phyloP scores from a whole-genome alignment of 2,113 vertebrate species.

The Ondatra zibethicus region DNA sequence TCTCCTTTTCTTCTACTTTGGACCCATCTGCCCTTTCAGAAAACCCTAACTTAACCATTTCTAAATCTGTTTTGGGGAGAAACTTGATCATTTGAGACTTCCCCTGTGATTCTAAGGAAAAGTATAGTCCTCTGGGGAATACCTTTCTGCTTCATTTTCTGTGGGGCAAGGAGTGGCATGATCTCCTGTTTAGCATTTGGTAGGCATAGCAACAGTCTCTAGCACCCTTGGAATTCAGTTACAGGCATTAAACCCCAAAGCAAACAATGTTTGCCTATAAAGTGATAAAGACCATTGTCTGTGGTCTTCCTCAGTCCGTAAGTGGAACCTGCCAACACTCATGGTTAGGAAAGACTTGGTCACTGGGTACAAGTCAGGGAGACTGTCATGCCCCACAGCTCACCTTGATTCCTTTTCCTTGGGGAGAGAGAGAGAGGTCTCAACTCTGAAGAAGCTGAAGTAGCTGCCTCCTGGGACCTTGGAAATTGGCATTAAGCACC shows the following conservation, averaged over 20 bases:
- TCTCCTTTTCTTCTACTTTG: not conserved
- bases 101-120: not conserved
- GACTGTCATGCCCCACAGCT: not conserved
- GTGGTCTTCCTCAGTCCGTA: not conserved
- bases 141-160: conserved; percentile 22
- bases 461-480: not conserved
- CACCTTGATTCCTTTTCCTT: not conserved
- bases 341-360: conserved; percentile 21
- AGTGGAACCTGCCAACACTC: not conserved
- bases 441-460: conserved; percentile 42
- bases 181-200: not conserved
- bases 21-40: not conserved
- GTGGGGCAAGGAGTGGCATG: not conserved
- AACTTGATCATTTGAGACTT: conserved; percentile 9
- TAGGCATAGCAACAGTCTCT: not conserved
- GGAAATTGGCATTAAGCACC: not conserved
- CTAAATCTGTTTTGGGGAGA: not conserved
- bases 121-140: not conserved
- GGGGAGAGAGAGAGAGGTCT: not conserved
- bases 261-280: conserved; percentile 1
- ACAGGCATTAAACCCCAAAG: not conserved
- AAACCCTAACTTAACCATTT: conserved; percentile 11
- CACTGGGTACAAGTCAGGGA: not conserved
- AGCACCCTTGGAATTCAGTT: not conserved
- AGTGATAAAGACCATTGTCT: not conserved